Percentiles rank a stretch among this genome's conserved stretches.
These are phyloP conservation scores for Vanessa atalanta DNA, from an alignment of 1,140 invertebrate species.

Conservation along the genomic window DNA sequence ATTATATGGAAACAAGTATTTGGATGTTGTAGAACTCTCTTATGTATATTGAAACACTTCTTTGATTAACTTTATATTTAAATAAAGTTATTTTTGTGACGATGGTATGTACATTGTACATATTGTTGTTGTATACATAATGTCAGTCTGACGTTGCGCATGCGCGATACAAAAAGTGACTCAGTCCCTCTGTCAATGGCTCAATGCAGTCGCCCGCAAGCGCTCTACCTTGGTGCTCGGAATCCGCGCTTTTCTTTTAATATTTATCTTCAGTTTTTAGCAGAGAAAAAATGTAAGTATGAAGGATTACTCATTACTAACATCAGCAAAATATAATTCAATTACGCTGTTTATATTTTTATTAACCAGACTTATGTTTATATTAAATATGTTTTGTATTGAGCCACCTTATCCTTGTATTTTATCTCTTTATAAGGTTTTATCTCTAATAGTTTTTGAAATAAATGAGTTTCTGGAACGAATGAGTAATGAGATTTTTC, in stretches of 20 bases:
- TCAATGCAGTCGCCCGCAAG: conserved; percentile 24
- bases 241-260: conserved; percentile 29
- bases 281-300: conserved; percentile 2
- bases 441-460: too few relatives aligned
- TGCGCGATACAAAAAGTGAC: conserved; percentile 49
- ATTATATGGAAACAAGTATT: too few relatives aligned
- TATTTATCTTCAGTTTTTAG: conserved; percentile 8
- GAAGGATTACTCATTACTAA: neutral
- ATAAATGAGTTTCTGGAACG: too few relatives aligned
- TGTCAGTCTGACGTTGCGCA: conserved; percentile 36
- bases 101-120: neutral
- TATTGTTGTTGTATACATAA: neutral
- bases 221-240: conserved; percentile 38
- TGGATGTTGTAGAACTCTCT: too few relatives aligned
- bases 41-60: too few relatives aligned
- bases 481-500: too few relatives aligned
- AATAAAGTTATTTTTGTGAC: neutral
- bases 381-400: too few relatives aligned
- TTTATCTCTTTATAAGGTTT: too few relatives aligned
- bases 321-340: too few relatives aligned
- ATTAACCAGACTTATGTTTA: too few relatives aligned
- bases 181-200: conserved; percentile 33
- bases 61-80: neutral
- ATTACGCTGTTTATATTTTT: too few relatives aligned
- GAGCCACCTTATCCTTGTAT: too few relatives aligned